These are phyloP conservation scores for Lepetodrilus schrolli DNA, from an alignment of 2,888 invertebrate genomes.

Conservation along the genomic window DNA sequence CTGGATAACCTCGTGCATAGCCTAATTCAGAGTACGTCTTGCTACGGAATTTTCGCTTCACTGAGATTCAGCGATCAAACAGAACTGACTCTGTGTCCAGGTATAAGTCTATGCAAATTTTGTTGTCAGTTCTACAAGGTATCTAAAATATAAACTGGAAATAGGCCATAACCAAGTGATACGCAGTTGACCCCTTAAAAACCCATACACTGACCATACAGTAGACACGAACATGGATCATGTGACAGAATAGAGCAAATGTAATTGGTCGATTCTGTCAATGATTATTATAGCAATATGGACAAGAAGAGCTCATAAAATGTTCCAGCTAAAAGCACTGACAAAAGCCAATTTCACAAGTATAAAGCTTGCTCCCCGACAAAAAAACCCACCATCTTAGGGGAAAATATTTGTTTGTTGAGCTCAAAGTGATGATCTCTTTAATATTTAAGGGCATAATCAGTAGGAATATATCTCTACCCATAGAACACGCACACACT, in stretches of 20 bases:
- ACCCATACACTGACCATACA: constrained; percentile 4
- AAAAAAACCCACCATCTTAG: neutral
- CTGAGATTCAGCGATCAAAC: neutral
- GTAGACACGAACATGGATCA: neutral
- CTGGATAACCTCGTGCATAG: constrained; percentile 11
- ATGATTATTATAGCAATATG: constrained; percentile 14
- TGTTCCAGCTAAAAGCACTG: constrained; percentile 11
- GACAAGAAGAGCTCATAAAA: constrained; percentile 13
- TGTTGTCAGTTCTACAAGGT: constrained; percentile 2
- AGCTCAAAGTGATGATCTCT: neutral
- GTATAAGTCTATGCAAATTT: neutral
- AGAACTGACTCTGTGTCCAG: constrained; percentile 11
- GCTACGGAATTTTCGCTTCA: neutral
- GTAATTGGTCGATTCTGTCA: neutral
- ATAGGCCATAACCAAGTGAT: constrained; percentile 20
- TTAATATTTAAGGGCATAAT: neutral
- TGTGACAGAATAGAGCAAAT: neutral
- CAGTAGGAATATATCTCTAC: constrained; percentile 1
- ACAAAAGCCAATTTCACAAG: constrained; percentile 15
- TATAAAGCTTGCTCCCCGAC: constrained; percentile 14
- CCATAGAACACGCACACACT: neutral
- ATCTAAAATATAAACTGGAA: constrained; percentile 14
- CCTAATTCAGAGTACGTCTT: neutral
- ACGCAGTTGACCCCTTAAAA: constrained; percentile 22
- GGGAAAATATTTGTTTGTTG: constrained; percentile 5